Conservation (phyloP, 1,140 invertebrate genomes). For the Drosophila sturtevanti region DNA sequence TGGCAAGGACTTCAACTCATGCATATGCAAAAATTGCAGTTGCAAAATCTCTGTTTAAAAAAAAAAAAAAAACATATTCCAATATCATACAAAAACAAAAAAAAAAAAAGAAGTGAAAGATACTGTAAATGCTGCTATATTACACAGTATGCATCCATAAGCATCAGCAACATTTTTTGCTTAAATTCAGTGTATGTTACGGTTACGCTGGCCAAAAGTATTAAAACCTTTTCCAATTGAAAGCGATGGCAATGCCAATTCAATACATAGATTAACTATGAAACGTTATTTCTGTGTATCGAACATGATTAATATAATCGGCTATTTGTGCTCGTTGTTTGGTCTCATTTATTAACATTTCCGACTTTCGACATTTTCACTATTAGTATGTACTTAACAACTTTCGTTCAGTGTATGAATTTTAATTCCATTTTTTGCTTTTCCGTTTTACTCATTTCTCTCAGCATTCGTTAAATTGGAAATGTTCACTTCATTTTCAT, state of each 20-base stretch:
- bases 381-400: background rate
- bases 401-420: constrained; percentile 8
- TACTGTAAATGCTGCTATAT: constrained; percentile 35
- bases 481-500: constrained; percentile 3
- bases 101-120: background rate
- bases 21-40: constrained; percentile 58
- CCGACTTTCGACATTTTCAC: no score
- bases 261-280: no score
- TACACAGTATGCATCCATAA: constrained; percentile 7
- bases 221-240: background rate
- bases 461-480: background rate
- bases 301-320: no score
- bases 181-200: background rate
- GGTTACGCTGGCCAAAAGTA: background rate
- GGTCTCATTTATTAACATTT: no score
- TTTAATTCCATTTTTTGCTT: background rate
- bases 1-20: constrained; percentile 45
- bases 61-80: constrained; percentile 54
- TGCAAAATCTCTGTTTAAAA: constrained; percentile 37
- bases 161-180: background rate
- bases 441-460: background rate
- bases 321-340: no score
- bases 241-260: no score
- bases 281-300: no score
- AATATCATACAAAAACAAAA: constrained; percentile 52